Conservation (phyloP, 1,140 invertebrate species). For the Neelides sp. region DNA sequence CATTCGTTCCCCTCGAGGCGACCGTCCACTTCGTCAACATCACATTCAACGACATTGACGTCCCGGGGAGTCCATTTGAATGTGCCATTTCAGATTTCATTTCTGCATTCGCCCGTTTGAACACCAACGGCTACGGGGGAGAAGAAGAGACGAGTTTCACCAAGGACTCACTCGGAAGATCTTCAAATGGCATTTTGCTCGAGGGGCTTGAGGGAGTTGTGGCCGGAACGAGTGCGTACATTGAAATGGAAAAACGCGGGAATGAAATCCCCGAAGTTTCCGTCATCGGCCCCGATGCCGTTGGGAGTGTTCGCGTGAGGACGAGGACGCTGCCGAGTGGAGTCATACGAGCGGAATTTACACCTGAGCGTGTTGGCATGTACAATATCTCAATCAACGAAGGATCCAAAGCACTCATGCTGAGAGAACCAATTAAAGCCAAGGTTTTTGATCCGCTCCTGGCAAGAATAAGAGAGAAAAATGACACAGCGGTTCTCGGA, state of each 20-base stretch:
- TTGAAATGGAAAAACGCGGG: constrained; percentile 46
- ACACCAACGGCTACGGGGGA: constrained; percentile 17
- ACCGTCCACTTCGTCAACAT: constrained; percentile 89
- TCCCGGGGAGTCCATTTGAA: constrained; percentile 27
- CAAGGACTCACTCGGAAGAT: constrained; percentile 21
- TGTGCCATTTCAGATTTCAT: constrained; percentile 44
- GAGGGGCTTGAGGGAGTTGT: constrained; percentile 43
- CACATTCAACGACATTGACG: constrained; percentile 81
- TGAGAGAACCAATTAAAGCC: constrained; percentile 48
- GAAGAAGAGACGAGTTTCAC: constrained; percentile 23
- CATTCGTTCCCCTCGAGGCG: constrained; percentile 81
- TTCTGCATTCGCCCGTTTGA: too few species aligned
- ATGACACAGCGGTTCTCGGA: constrained; percentile 61
- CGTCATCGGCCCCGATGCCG: constrained; percentile 46
- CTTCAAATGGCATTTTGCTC: constrained; percentile 18
- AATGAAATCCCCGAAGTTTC: constrained; percentile 39
- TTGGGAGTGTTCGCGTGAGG: constrained; percentile 30
- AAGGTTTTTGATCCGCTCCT: constrained; percentile 74
- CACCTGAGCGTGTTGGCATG: constrained; percentile 46
- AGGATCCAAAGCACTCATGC: constrained; percentile 18
- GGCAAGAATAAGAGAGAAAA: constrained; percentile 62
- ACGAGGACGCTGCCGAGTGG: constrained; percentile 41
- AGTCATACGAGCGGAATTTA: constrained; percentile 44
- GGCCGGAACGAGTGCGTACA: constrained; percentile 44
- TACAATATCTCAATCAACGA: constrained; percentile 41